A percentile compares a stretch with the other conserved stretches of the same genome.
Evolutionary conservation across 2,797 vertebrate species (phyloP).

Genomic region (Neosilurus mollespiculum): DNA sequence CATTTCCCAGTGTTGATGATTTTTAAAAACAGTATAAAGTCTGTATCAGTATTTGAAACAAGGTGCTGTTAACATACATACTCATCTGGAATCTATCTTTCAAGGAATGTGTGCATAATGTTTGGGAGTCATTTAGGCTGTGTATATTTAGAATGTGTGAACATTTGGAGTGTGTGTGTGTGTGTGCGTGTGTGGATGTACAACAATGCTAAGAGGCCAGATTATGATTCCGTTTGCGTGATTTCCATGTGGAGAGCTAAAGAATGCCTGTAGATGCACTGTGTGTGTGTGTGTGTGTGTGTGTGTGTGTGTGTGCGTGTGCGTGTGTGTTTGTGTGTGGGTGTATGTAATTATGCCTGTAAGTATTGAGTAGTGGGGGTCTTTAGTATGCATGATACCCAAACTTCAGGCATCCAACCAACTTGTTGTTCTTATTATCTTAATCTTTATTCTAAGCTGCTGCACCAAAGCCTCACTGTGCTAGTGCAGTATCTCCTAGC

Average conservation of each 20-base stretch:
- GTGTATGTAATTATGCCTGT: conserved; percentile 2
- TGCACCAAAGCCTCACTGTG: not conserved
- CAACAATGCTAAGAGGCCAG: not conserved
- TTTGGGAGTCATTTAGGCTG: not conserved
- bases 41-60: not conserved
- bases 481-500: not conserved
- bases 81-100: not conserved
- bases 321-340: not conserved
- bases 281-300: not conserved
- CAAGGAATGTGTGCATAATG: not conserved
- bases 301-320: not conserved
- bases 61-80: not conserved
- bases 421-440: not conserved
- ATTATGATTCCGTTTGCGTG: not conserved
- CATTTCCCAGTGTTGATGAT: not conserved
- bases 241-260: not conserved
- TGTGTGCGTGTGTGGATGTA: not conserved
- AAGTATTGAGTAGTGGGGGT: conserved; percentile 9
- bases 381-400: conserved; percentile 9
- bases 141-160: conserved; percentile 2
- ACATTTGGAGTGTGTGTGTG: not conserved
- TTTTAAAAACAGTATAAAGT: not conserved
- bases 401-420: not conserved
- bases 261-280: not conserved
- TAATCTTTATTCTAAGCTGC: not conserved